Evolutionary conservation across 2,113 vertebrate genomes (phyloP).

Genomic region (Crocuta crocuta): DNA sequence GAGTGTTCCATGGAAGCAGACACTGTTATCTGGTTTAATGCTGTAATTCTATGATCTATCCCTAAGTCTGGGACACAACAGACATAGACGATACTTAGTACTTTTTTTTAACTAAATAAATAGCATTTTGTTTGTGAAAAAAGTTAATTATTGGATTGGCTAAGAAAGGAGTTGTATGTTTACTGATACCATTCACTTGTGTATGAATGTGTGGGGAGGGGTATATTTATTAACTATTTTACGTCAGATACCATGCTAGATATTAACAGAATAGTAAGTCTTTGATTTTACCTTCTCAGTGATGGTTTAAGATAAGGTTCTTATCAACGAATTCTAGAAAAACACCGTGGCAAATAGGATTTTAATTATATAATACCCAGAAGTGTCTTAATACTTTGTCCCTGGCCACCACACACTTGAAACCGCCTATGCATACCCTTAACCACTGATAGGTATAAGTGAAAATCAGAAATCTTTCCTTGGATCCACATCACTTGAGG

Average conservation of each 20-base stretch:
- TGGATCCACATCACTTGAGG: background rate
- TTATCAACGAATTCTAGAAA: background rate
- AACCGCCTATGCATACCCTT: rapidly evolving
- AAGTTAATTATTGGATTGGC: rapidly evolving
- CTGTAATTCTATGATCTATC: background rate
- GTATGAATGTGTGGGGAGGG: background rate
- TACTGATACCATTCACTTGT: background rate
- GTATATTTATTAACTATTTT: too few relatives aligned
- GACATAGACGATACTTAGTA: background rate
- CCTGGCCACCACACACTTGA: rapidly evolving
- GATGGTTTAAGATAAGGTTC: background rate
- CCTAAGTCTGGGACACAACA: background rate
- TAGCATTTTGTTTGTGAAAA: background rate
- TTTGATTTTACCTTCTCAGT: background rate
- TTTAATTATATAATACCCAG: background rate
- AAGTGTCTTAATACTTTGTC: background rate
- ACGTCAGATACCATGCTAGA: background rate
- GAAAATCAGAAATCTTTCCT: background rate
- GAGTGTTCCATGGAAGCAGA: background rate
- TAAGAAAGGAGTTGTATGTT: background rate
- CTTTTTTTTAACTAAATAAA: background rate
- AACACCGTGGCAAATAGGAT: background rate
- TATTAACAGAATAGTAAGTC: background rate
- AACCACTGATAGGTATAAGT: background rate
- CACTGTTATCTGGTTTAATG: background rate